Base-by-base conservation (phyloP, 2,113 vertebrate genomes). In the Pleuronectes platessa region DNA sequence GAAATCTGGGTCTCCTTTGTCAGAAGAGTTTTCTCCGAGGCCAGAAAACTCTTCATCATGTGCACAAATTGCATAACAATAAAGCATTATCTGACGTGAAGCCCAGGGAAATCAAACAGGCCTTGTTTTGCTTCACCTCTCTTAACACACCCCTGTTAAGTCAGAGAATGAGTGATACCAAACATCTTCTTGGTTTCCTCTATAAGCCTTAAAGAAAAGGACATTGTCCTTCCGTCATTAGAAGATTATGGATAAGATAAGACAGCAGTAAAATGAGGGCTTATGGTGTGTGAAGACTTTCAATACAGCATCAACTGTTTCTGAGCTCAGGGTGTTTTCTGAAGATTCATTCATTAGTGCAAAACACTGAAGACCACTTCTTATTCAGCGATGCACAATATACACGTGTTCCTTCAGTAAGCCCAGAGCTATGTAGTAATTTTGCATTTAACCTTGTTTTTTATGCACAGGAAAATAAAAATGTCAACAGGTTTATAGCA, bases 181-280 rank as follows among this genome's bases (percentile, higher is more conserved):
- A 31, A 31, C 31, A 1, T 31, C 31, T 31, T 31, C 31, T 40
- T 63, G 45, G 62, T 87, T 78, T n/a, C n/a, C n/a, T n/a, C n/a
- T n/a, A n/a, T n/a, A n/a, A n/a, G n/a, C n/a, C 69, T 68, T 79
- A 45, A 58, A 68, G 58, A 53, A 56, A 68, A 58, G 53, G 10
- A 49, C 40, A 35, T 3, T 27, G 1, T 0, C 59, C 0, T 18
- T 35, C 59, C 31, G 40, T 55, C 54, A 68, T 24, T 37, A 7
- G 13, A 56, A 23, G 62, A 26, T 3, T 12, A n/a, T 7, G 8
- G 4, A 31, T 40, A 10, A 63, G n/a, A 63, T 27, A 61, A 67
- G 27, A 61, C 20, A 0, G 45, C 15, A 15, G 11, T 64, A 1
- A 26, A 31, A 20, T 31, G 5, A 31, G 5, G 5, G 5, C 27